Conservation (phyloP, 2,888 invertebrate species). For the Aspidiotus rigidus region DNA sequence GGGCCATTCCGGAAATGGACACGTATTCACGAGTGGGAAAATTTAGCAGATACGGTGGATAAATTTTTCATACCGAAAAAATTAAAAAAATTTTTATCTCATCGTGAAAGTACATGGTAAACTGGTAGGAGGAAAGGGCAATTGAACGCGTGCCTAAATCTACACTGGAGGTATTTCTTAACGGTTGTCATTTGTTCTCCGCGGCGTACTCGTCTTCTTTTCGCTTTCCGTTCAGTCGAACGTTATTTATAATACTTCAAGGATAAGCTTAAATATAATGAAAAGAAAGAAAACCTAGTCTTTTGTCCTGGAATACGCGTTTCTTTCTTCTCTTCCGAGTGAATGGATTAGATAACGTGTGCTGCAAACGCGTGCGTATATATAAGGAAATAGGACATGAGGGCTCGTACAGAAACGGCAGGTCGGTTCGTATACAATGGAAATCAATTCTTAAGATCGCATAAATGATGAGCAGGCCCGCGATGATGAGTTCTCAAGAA, state of each 20-base stretch:
- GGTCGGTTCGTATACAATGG: too few species aligned
- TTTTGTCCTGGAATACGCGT: too few species aligned
- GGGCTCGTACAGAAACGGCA: too few species aligned
- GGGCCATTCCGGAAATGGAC: too few species aligned
- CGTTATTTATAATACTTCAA: constrained; percentile 19
- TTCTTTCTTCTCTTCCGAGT: background rate
- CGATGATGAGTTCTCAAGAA: too few species aligned
- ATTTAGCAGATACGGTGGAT: too few species aligned
- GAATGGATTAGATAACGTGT: constrained; percentile 25
- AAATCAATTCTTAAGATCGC: too few species aligned
- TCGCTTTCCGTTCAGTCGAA: constrained; percentile 4
- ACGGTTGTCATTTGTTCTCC: constrained; percentile 28
- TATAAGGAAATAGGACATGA: too few species aligned
- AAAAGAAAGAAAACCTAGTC: background rate
- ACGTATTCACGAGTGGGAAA: too few species aligned
- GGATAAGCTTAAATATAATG: constrained; percentile 17
- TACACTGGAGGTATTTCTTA: constrained; percentile 30
- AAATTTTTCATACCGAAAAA: too few species aligned
- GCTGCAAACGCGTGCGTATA: background rate
- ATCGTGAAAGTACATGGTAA: background rate
- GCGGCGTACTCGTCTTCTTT: background rate
- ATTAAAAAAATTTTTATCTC: too few species aligned
- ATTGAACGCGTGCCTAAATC: constrained; percentile 24
- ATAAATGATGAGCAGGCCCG: too few species aligned
- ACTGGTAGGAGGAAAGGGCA: background rate